phyloP scores from a whole-genome alignment of 2,888 invertebrate genomes.

The Nomada hirtipes region DNA sequence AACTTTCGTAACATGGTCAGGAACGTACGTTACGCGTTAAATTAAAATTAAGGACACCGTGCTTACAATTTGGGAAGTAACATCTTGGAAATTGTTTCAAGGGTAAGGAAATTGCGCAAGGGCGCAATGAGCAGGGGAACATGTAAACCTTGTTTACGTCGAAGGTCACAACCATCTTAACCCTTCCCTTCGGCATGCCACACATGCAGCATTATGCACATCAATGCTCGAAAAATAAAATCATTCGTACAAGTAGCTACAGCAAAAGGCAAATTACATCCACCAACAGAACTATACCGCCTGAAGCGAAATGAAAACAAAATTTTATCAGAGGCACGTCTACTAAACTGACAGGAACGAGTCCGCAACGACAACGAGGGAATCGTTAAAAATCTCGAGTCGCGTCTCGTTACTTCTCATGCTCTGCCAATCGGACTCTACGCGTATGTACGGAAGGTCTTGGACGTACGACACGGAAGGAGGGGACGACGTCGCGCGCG shows the following conservation, averaged over 20 bases:
- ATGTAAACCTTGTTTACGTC: conserved; percentile 3
- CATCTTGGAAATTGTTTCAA: conserved; percentile 3
- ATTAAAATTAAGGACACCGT: not conserved
- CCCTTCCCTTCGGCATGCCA: not conserved
- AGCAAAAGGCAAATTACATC: too few relatives aligned
- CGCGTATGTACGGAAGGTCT: conserved; percentile 73
- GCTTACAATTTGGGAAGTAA: not conserved
- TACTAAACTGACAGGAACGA: not conserved
- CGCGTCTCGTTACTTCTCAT: not conserved
- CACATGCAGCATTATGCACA: not conserved
- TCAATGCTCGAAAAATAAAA: not conserved
- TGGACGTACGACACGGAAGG: conserved; percentile 77
- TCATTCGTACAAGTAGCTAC: not conserved
- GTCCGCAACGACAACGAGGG: not conserved
- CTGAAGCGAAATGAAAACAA: not conserved
- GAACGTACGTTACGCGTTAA: too few relatives aligned
- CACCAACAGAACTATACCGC: not conserved
- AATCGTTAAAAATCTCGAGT: not conserved
- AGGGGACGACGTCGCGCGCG: conserved; percentile 64
- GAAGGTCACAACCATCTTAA: conserved; percentile 23
- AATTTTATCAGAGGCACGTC: not conserved
- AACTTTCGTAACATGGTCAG: too few relatives aligned
- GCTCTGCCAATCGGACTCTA: conserved; percentile 68
- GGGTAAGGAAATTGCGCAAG: not conserved
- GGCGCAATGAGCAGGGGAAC: conserved; percentile 10